Base-by-base conservation (phyloP, 2,797 vertebrate genomes). In the Sparus aurata region DNA sequence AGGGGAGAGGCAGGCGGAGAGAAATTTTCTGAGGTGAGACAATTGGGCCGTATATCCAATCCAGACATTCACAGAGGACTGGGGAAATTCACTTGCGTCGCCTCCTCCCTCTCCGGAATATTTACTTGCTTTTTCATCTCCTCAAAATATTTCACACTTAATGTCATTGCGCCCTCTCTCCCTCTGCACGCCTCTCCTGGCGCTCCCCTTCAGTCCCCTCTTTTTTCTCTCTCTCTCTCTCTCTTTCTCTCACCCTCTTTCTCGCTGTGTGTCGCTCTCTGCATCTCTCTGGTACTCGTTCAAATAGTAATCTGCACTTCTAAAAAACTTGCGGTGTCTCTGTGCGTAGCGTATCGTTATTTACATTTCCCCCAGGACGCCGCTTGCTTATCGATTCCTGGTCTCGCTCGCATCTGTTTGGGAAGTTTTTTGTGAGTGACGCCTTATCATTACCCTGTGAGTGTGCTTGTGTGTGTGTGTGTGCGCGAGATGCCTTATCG, bases 71-170 rank as follows among this genome's bases (percentile, higher is more conserved):
- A 83, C 85, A 83, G 85, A 75, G 70, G 75, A 84, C 87, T 85
- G 82, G 89, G 34, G 85, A 90, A 85, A 86, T 87, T 70, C 47
- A 71, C 80, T 75, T 2, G 17, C 73, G 67, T 78, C 66, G 61
- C 74, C 65, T 77, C 20, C 50, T 78, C 57, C 66, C 61, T 80
- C 80, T 70, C 57, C 30, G 77, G 73, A 90, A 86, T 86, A 88
- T 91, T 89, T 82, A 89, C 82, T 87, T 85, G 70, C 73, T 83
- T 88, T 85, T 88, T 88, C 85, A 88, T 87, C 85, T 83, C 68
- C 69, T 79, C 66, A 65, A 90, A 90, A 87, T 89, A 87, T 91
- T 92, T 93, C 89, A 89, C 87, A 90, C 83, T 85, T 91, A 76
- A 86, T 89, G 86, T 90, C 87, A 87, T 83, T 75, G 77, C 17